Evolutionary conservation across 2,888 invertebrate species (phyloP).

Genomic region (Molorchus minor): DNA sequence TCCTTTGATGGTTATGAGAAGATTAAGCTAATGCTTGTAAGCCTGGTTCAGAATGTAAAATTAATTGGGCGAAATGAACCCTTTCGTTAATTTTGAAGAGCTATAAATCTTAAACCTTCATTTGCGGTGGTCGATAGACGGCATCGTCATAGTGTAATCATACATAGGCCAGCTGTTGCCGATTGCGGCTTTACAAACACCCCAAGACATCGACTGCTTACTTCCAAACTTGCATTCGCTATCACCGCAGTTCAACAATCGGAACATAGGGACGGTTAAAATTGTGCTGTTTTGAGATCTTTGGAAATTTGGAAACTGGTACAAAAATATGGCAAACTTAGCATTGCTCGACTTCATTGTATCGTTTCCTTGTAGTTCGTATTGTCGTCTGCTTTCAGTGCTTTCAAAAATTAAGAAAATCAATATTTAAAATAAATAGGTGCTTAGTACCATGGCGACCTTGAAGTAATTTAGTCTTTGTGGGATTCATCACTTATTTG

Average conservation of each 20-base stretch:
- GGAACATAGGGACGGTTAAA: too few species aligned
- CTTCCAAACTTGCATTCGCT: conserved; percentile 33
- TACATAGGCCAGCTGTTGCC: conserved; percentile 59
- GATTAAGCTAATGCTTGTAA: conserved; percentile 43
- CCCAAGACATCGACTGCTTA: conserved; percentile 39
- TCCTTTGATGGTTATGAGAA: conserved; percentile 18
- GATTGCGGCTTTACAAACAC: conserved; percentile 41
- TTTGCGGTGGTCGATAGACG: conserved; percentile 59
- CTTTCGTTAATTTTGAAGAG: conserved; percentile 62
- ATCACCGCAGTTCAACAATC: conserved; percentile 37
- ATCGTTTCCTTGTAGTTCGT: too few species aligned
- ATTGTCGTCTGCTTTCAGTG: too few species aligned
- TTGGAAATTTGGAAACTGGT: too few species aligned
- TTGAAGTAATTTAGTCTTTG: too few species aligned
- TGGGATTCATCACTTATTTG: too few species aligned
- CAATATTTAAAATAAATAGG: too few species aligned
- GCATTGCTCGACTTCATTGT: too few species aligned
- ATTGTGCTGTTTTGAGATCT: too few species aligned
- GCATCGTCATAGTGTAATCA: conserved; percentile 51
- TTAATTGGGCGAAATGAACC: conserved; percentile 63
- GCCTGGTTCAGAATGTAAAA: conserved; percentile 54
- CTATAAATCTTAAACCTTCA: conserved; percentile 62
- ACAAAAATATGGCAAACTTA: too few species aligned
- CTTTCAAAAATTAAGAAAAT: too few species aligned
- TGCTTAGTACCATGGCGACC: too few species aligned